Conservation (phyloP, 2,113 vertebrate species). For the Casuarius casuarius region DNA sequence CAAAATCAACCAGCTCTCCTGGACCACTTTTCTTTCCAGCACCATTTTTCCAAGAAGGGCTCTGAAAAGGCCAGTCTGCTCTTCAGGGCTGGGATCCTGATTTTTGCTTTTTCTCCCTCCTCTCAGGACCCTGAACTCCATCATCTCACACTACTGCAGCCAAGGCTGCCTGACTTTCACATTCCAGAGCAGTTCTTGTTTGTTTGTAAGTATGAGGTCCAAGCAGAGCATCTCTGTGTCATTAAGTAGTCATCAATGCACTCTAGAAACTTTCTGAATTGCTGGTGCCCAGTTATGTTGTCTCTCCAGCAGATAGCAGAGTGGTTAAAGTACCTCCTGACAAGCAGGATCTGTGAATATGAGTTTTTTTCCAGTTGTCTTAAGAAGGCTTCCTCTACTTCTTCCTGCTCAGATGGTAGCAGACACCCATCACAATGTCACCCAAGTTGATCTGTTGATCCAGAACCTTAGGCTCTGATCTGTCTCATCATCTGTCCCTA, state of each 20-base stretch:
- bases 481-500: not conserved
- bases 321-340: not conserved
- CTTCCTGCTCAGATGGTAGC: not conserved
- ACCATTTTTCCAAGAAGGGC: too few species aligned
- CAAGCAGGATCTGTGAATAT: not conserved
- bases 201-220: not conserved
- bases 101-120: too few species aligned
- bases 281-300: not conserved
- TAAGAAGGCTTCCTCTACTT: not conserved
- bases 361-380: not conserved
- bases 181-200: too few species aligned
- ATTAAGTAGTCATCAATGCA: not conserved
- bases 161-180: too few species aligned
- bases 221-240: not conserved
- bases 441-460: not conserved
- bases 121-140: too few species aligned
- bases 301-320: not conserved
- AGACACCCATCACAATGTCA: not conserved
- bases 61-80: too few species aligned
- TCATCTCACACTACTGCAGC: too few species aligned
- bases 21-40: too few species aligned
- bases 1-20: too few species aligned
- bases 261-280: not conserved
- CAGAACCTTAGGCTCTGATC: not conserved
- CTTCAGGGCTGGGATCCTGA: too few species aligned